Base-by-base conservation (phyloP, 2,888 invertebrate species). In the Andrena minutula region DNA sequence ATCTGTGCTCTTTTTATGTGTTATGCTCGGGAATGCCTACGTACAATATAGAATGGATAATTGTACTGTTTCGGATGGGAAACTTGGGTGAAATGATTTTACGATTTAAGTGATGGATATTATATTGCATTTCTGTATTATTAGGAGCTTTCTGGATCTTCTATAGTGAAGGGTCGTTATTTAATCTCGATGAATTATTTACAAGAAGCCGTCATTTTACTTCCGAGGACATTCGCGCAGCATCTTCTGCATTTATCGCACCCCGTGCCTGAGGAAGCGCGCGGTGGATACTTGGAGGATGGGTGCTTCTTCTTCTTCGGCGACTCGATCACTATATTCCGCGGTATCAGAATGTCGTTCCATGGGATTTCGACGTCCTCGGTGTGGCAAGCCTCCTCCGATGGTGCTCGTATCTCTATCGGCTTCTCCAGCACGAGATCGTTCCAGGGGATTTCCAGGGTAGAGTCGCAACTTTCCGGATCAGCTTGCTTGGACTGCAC, bases 361-460 rank as follows among this genome's bases (percentile, higher is more conserved):
- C 92, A 92, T 8, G 93, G 92, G 56, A 93, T 91, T 82, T 93
- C 92, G 2, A 93, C 86, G 32, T 90, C 89, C 12, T 89, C 86
- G 4, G 81, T 56, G 7, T 6, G 56, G 30, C 92, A 92, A 4
- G 76, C 72, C 49, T 86, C 81, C n/a, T 83, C 82, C 26, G 85
- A 66, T 7, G 73, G 30, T 3, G 85, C 75, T 2, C 56, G 73
- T 75, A 92, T 92, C 4, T 75, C 69, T 7, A 88, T 68, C 5
- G 90, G 86, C 35, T 28, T 79, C 3, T 92, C 90, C 3, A 91
- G 75, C 10, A 82, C 68, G 6, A 92, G 79, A 70, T 89, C 89
- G 26, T 71, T 75, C 91, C 92, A 91, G 0, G 92, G 90, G 68
- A 93, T 92, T 76, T 93, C 92, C 26, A 92, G 41, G 2, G 85